These are phyloP conservation scores for Eubucco bourcierii DNA, from an alignment of 2,113 vertebrate species.

Conservation along the genomic window DNA sequence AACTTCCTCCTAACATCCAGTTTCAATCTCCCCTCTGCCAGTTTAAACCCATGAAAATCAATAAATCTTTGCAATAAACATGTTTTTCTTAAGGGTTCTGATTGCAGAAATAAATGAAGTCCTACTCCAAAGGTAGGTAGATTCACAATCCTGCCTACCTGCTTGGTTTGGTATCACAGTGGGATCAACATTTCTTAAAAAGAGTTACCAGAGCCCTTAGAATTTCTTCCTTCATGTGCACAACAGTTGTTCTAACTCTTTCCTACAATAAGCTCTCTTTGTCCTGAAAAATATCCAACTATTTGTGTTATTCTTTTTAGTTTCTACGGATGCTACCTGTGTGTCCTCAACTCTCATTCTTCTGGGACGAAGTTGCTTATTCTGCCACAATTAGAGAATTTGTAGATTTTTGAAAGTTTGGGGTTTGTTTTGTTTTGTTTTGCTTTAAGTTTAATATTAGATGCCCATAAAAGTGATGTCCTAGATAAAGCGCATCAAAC, in stretches of 20 bases:
- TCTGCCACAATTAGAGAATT: neutral
- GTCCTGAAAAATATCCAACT: neutral
- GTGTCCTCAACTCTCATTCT: neutral
- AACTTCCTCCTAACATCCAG: no score
- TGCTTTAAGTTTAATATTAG: neutral
- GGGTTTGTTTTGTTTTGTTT: neutral
- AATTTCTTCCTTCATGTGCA: constrained; percentile 9
- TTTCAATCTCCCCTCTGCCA: no score
- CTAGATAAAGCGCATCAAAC: neutral
- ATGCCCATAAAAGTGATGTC: neutral
- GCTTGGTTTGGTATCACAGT: neutral
- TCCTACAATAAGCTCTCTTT: constrained; percentile 34
- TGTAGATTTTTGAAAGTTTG: neutral
- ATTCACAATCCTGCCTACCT: neutral
- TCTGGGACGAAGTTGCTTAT: accelerated
- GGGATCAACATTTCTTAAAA: neutral
- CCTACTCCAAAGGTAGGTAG: neutral
- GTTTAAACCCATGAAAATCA: no score
- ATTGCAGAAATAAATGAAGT: neutral
- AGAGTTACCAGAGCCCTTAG: neutral
- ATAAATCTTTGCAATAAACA: neutral
- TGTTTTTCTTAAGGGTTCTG: neutral
- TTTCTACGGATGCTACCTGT: neutral
- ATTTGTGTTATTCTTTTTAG: neutral
- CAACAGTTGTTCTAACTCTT: constrained; percentile 2